Evolutionary conservation across 2,113 vertebrate species (phyloP).

Genomic region (Theristicus caerulescens): DNA sequence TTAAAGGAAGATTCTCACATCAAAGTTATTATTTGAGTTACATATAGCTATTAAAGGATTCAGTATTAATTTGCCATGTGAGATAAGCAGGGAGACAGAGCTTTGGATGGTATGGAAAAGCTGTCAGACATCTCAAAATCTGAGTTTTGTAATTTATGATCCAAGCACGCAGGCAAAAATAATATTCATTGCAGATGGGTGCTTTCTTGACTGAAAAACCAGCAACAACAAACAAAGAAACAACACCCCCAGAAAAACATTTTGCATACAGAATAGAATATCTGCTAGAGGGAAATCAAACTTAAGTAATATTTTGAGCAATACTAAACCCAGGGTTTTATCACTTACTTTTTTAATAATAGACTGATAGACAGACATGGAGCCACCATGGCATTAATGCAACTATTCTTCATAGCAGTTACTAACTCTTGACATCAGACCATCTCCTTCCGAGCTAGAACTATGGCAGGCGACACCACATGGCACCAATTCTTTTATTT

Average conservation of each 20-base stretch:
- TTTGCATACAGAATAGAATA: background rate
- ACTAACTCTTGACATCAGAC: background rate
- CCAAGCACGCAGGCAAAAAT: background rate
- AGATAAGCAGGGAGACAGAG: background rate
- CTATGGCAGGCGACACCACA: background rate
- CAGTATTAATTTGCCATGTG: background rate
- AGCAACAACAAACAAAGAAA: background rate
- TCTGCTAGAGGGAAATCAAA: background rate
- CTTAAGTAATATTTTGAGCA: background rate
- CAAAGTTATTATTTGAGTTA: background rate
- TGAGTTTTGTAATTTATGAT: background rate
- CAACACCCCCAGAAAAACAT: rapidly evolving
- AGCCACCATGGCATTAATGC: background rate
- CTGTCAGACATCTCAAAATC: background rate
- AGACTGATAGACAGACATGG: background rate
- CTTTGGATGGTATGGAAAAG: background rate
- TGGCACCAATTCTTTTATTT: rapidly evolving
- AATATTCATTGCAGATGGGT: background rate
- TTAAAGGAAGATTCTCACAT: background rate
- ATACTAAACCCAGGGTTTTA: background rate
- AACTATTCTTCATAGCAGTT: background rate
- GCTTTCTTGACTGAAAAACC: background rate
- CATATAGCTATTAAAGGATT: background rate
- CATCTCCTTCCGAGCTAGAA: background rate
- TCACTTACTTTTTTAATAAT: background rate